Evolutionary conservation across 2,113 vertebrate genomes (phyloP).

Genomic region (Echinops telfairi): DNA sequence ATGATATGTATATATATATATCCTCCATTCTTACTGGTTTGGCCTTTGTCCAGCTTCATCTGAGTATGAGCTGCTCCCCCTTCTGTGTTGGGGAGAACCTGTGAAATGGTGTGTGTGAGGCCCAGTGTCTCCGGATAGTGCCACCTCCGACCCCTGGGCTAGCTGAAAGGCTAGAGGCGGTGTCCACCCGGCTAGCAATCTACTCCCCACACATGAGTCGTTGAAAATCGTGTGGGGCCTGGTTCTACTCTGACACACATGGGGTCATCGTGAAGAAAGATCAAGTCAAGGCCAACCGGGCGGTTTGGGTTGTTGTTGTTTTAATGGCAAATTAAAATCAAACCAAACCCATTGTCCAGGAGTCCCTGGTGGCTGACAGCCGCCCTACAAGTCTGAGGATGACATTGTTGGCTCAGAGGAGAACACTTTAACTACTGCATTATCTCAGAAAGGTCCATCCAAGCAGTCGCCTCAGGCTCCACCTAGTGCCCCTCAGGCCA

Average conservation of each 20-base stretch:
- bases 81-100: not conserved
- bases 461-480: not conserved
- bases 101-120: not conserved
- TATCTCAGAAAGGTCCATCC: not conserved
- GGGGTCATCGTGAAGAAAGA: not conserved
- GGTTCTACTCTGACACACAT: not conserved
- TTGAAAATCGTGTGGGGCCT: not conserved
- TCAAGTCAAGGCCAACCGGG: not conserved
- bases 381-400: no score
- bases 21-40: not conserved
- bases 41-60: not conserved
- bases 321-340: not conserved
- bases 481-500: constrained; percentile 25
- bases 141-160: not conserved
- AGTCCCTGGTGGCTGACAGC: no score
- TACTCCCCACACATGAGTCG: not conserved
- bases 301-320: not conserved
- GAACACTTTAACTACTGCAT: no score
- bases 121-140: not conserved
- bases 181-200: not conserved
- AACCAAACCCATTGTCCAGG: no score
- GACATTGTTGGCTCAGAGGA: no score
- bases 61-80: not conserved
- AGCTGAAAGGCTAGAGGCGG: not conserved
- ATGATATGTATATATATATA: no score